Base-by-base conservation (phyloP, 92 coral and sea anemone species). In the Bergia puertoricense region DNA sequence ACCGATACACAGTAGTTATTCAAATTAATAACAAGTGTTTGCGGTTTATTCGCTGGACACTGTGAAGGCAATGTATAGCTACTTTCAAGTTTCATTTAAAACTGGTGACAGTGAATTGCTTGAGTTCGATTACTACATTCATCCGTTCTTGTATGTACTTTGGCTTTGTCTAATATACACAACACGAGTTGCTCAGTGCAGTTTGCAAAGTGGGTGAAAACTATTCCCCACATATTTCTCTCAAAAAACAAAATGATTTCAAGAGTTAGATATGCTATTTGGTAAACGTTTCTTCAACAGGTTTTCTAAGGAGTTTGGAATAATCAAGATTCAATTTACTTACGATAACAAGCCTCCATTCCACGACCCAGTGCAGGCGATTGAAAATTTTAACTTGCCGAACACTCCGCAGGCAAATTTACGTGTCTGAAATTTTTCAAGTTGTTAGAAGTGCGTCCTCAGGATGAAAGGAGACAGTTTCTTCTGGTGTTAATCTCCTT, bases 271-370 rank as follows among this genome's bases (percentile, higher is more conserved):
- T 14, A 36, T 2, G 41, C 77, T 73, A 11, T 39, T 73, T 43
- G 8, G n/a, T 20, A 44, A 42, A 2, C 39, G 22, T 39, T 51
- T 36, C 42, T 50, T 23, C 57, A 36, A 54, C 43, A 2, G n/a
- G 3, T 54, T 43, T 46, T 37, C 57, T 2, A 20, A n/a, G 20
- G 30, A 30, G 20, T 22, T 16, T 40, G 30, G 79, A 74, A 9
- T 39, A 45, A 22, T 38, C 0, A 3, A 10, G 14, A 36, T n/a
- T 43, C 51, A 15, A 1, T 79, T 23, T 79, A 79, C 67, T 79
- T 54, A 79, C 83, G 68, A 14, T 36, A 22, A 62, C 16, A 54
- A 15, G 67, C 40, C 13, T 79, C 69, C 83, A 79, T 79, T 51
- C 18, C 5, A 30, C 7, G 20, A 50, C 54, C 68, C 54, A 22